Base-by-base conservation (phyloP, 2,113 vertebrate genomes). In the Lagopus leucura region DNA sequence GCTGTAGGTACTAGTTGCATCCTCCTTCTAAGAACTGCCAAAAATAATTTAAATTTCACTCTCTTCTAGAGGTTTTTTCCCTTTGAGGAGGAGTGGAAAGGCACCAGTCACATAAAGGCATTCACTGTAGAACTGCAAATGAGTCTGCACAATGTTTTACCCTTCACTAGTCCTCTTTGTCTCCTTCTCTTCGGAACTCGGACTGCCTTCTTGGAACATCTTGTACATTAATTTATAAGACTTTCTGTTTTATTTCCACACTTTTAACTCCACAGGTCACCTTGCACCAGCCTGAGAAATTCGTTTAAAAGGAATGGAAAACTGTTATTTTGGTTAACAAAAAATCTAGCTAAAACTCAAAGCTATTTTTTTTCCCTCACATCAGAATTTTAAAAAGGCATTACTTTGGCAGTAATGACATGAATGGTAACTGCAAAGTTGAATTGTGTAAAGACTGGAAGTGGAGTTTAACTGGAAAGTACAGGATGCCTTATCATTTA, bases 61-160 rank as follows among this genome's bases (percentile, higher is more conserved):
- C 73, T 94, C 76, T 94, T 86, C 85, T 94, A 65, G 73, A 93
- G 93, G 48, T 57, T 65, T 83, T 72, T 36, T 40, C 79, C 79
- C 89, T 94, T 91, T 94, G 82, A 91, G 89, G 63, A 90, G 72
- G 82, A 94, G 18, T 36, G 85, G 82, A 94, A 97, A 94, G 90
- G 88, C 91, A 94, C 47, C 80, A 94, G 88, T 34, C 79, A 88
- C 83, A 94, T 84, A 94, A 94, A 94, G 73, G 76, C 79, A 0
- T 78, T 92, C 95, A 93, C 93, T 94, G 90, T 90, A 91, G 79
- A 96, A 91, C 94, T 96, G 94, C 95, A 96, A 96, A 96, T 95
- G 91, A 96, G 94, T 13, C 89, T 89, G 89, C 84, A 89, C 78
- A 83, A 65, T 77, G 82, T 92, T 95, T 88, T 83, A 88, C 91